These are phyloP conservation scores for Pantherophis vulpinus DNA, from an alignment of 2,797 vertebrate genomes.

Conservation along the genomic window DNA sequence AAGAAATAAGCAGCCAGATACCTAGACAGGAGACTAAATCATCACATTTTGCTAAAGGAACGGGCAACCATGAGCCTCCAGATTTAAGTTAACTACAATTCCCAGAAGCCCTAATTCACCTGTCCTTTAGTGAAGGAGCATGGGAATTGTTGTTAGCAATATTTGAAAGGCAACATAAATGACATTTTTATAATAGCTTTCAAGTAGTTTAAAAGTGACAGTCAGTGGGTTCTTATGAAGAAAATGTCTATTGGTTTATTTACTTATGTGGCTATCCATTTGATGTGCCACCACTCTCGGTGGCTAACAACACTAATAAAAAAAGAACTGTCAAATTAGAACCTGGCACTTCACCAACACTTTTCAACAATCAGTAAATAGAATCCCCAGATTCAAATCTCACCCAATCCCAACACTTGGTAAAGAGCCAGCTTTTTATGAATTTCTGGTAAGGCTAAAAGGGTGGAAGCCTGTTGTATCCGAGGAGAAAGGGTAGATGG, in stretches of 20 bases:
- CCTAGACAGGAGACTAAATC: background rate
- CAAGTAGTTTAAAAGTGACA: background rate
- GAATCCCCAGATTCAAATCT: background rate
- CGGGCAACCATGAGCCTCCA: background rate
- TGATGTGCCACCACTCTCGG: background rate
- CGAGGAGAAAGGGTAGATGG: background rate
- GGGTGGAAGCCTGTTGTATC: background rate
- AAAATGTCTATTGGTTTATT: background rate
- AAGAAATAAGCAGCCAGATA: background rate
- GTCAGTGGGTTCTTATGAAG: background rate
- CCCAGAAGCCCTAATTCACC: background rate
- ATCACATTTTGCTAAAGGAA: background rate
- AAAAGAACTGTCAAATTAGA: background rate
- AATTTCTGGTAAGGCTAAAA: background rate
- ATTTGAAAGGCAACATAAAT: background rate
- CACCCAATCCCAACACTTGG: background rate
- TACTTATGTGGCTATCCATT: background rate
- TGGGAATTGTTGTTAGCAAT: background rate
- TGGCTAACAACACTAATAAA: background rate
- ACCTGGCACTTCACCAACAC: background rate
- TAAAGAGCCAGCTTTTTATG: background rate
- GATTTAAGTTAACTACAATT: background rate
- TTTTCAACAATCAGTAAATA: background rate
- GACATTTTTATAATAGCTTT: background rate
- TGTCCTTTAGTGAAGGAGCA: background rate